Evolutionary conservation across 2,888 invertebrate genomes (phyloP).

Genomic region (Lithophane ornitopus): DNA sequence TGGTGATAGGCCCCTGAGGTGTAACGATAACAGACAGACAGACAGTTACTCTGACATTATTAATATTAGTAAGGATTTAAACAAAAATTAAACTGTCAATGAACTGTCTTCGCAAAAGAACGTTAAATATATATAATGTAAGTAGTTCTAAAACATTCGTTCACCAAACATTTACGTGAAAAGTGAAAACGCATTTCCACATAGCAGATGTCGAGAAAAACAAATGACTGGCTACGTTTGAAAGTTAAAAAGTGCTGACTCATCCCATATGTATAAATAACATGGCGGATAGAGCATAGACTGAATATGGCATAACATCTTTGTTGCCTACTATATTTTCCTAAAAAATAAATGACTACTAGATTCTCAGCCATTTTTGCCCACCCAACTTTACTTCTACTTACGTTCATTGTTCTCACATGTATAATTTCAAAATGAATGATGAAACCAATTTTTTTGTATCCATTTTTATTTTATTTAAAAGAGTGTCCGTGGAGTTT

Average conservation of each 20-base stretch:
- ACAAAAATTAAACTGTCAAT: background rate
- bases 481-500: no score
- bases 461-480: no score
- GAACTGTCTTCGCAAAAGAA: background rate
- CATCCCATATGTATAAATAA: background rate
- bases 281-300: background rate
- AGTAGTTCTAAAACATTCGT: slow-evolving; percentile 18
- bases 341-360: background rate
- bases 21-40: background rate
- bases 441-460: no score
- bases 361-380: background rate
- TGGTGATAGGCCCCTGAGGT: no score
- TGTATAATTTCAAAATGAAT: no score
- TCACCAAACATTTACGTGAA: slow-evolving; percentile 16
- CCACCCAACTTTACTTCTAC: background rate
- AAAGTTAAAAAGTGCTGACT: slow-evolving; percentile 20
- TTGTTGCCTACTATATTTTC: background rate
- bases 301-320: slow-evolving; percentile 1
- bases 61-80: background rate
- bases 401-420: no score
- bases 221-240: slow-evolving; percentile 39
- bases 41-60: background rate
- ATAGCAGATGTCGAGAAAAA: slow-evolving; percentile 46
- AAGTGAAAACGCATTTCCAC: slow-evolving; percentile 42
- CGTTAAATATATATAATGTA: background rate